phyloP scores from a whole-genome alignment of 2,797 vertebrate genomes.

The Dallia pectoralis region DNA sequence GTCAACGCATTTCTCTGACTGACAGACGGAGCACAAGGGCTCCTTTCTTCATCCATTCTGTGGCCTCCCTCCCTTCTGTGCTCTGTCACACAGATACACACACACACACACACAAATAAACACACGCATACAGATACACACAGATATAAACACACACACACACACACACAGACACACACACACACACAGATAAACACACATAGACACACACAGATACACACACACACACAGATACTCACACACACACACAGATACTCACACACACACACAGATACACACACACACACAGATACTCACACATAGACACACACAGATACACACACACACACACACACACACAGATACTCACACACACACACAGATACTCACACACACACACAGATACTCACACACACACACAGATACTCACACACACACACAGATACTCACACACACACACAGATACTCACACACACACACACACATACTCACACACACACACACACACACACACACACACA shows the following conservation, averaged over 20 bases:
- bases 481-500: conserved; percentile 20
- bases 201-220: conserved; percentile 19
- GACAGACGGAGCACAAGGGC: conserved; percentile 62
- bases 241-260: no score
- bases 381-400: conserved; percentile 29
- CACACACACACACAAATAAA: not conserved
- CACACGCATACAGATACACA: conserved; percentile 21
- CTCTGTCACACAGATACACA: conserved; percentile 31
- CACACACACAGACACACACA: conserved; percentile 12
- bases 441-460: conserved; percentile 14
- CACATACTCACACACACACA: conserved; percentile 8
- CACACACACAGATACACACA: conserved; percentile 11
- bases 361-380: conserved; percentile 1
- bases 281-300: conserved; percentile 19
- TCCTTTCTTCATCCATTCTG: conserved; percentile 50
- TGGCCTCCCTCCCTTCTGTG: not conserved
- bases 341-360: no score
- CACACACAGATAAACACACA: conserved; percentile 20
- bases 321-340: no score
- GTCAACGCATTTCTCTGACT: conserved; percentile 70
- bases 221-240: no score
- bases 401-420: conserved; percentile 22
- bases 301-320: conserved; percentile 19
- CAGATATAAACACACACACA: conserved; percentile 20
- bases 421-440: conserved; percentile 19